phyloP scores from a whole-genome alignment of 2,113 vertebrate genomes.

The Colaptes auratus region DNA sequence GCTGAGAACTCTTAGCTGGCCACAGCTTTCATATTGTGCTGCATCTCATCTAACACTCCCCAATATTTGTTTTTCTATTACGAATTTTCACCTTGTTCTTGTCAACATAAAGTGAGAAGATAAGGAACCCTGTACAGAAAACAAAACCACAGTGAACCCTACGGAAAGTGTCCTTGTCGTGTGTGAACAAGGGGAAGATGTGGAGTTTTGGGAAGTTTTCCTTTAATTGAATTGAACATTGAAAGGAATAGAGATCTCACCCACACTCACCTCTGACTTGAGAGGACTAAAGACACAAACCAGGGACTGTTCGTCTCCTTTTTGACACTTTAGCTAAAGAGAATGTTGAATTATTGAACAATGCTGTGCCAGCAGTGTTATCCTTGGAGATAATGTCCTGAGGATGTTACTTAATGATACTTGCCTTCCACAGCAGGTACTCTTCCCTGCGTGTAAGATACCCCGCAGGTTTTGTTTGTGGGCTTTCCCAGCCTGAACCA shows the following conservation, averaged over 20 bases:
- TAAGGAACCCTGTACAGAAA: background rate
- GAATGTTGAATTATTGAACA: background rate
- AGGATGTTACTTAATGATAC: background rate
- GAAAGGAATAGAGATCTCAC: background rate
- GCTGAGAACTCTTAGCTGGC: background rate
- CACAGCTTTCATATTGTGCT: constrained; percentile 6
- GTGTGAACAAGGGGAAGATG: background rate
- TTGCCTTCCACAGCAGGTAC: background rate
- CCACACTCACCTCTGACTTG: background rate
- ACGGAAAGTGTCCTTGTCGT: background rate
- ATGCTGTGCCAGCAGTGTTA: background rate
- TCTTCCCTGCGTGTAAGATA: background rate
- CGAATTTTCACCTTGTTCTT: background rate
- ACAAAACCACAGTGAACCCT: background rate
- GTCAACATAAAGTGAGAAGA: background rate
- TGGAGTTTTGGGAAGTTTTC: background rate
- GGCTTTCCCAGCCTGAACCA: background rate
- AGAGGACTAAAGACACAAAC: background rate
- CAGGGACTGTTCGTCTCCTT: background rate
- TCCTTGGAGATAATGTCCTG: background rate
- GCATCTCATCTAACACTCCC: background rate
- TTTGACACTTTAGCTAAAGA: background rate
- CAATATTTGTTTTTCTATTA: background rate
- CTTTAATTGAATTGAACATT: background rate
- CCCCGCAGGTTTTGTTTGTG: background rate